Percentiles rank a stretch among this genome's conserved stretches.
phyloP scores from a whole-genome alignment of 2,888 invertebrate species.

The Germaria angustata region DNA sequence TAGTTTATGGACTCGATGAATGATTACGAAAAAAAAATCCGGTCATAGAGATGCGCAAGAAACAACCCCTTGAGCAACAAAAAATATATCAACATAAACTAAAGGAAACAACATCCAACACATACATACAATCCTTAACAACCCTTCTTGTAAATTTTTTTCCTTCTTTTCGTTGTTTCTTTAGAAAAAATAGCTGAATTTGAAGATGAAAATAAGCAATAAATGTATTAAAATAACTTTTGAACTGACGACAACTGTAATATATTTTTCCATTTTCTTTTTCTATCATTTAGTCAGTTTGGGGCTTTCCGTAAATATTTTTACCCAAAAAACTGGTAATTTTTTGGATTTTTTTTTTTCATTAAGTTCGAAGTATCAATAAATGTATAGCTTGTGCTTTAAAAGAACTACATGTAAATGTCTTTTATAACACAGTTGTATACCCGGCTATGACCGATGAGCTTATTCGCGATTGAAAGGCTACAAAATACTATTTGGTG shows the following conservation, averaged over 20 bases:
- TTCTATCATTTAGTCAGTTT: conserved; percentile 2
- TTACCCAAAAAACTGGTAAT: background rate
- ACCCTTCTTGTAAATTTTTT: conserved; percentile 13
- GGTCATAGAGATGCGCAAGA: conserved; percentile 24
- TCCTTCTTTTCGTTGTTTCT: background rate
- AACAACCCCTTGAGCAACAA: conserved; percentile 22
- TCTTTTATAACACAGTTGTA: no score
- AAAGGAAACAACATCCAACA: background rate
- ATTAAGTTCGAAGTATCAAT: no score
- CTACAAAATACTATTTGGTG: no score
- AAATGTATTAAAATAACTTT: conserved; percentile 53
- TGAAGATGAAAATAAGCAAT: conserved; percentile 9
- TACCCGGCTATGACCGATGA: no score
- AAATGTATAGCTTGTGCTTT: no score
- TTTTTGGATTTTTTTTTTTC: no score
- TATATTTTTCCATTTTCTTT: conserved; percentile 4
- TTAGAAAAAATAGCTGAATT: conserved; percentile 10
- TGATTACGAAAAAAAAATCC: background rate
- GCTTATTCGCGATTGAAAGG: no score
- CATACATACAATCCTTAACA: background rate
- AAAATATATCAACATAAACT: background rate
- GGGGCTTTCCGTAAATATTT: conserved; percentile 9
- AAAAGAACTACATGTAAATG: no score
- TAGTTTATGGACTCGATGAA: conserved; percentile 9
- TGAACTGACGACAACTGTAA: conserved; percentile 34